Percentiles rank a stretch among this genome's conserved stretches.
These are phyloP conservation scores for Sisor rabdophorus DNA, from an alignment of 2,113 vertebrate species.

Conservation along the genomic window DNA sequence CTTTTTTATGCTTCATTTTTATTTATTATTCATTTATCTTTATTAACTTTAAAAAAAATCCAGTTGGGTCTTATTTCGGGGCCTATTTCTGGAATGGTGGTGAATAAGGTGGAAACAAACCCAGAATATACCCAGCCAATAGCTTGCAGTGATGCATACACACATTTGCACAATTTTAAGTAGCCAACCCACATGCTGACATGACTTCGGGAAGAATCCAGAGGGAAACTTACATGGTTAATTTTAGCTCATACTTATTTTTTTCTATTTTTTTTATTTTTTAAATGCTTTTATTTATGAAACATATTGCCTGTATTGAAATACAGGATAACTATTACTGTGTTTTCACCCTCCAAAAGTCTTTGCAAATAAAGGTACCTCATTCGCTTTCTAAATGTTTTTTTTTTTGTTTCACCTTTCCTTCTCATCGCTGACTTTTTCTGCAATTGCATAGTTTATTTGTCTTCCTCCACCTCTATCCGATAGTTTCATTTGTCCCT, in stretches of 20 bases:
- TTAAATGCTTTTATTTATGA: background rate
- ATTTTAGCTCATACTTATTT: background rate
- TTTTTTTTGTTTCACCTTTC: background rate
- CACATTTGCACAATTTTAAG: background rate
- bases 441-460: background rate
- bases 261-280: background rate
- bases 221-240: background rate
- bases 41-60: background rate
- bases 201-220: background rate
- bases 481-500: background rate
- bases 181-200: background rate
- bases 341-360: background rate
- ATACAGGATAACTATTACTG: background rate
- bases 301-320: background rate
- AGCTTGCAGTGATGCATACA: background rate
- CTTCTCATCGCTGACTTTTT: slow-evolving; percentile 37
- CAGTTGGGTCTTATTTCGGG: background rate
- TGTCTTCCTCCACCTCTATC: background rate
- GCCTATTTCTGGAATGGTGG: background rate
- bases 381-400: background rate
- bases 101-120: background rate
- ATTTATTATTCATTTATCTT: background rate
- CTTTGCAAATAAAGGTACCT: background rate
- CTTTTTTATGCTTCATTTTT: no score
- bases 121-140: background rate